A percentile compares a stretch with the other conserved stretches of the same genome.
Evolutionary conservation across 2,797 vertebrate genomes (phyloP).

Genomic region (Ctenopoma multispine): DNA sequence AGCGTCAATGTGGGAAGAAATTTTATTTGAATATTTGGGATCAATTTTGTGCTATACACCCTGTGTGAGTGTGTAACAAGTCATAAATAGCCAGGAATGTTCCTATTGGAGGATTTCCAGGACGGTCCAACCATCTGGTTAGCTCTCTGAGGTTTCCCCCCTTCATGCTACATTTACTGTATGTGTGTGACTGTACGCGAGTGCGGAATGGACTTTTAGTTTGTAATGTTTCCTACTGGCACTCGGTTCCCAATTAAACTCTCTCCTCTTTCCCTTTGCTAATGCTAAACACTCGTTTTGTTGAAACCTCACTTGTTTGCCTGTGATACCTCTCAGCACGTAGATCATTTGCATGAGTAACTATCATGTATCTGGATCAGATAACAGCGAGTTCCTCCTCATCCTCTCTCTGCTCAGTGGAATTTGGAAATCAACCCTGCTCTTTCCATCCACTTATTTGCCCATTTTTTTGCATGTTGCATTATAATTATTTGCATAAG

Average conservation of each 20-base stretch:
- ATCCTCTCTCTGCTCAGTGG: conserved; percentile 8
- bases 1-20: conserved; percentile 40
- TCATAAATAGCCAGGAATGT: conserved; percentile 85
- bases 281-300: conserved; percentile 46
- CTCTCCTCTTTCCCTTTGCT: conserved; percentile 10
- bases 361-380: conserved; percentile 28
- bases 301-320: conserved; percentile 24
- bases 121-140: conserved; percentile 77
- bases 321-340: conserved; percentile 21
- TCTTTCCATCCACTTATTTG: conserved; percentile 10
- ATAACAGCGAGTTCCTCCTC: conserved; percentile 1
- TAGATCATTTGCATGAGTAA: conserved; percentile 34
- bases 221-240: conserved; percentile 60
- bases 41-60: conserved; percentile 56
- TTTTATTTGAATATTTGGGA: conserved; percentile 66
- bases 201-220: conserved; percentile 49
- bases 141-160: conserved; percentile 73
- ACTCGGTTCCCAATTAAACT: conserved; percentile 32
- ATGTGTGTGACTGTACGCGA: conserved; percentile 47
- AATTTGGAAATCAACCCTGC: conserved; percentile 28
- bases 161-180: conserved; percentile 77
- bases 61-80: conserved; percentile 74
- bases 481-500: conserved; percentile 40
- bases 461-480: conserved; percentile 6
- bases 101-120: conserved; percentile 80